Evolutionary conservation across 2,797 vertebrate species (phyloP).

Genomic region (Artibeus jamaicensis): DNA sequence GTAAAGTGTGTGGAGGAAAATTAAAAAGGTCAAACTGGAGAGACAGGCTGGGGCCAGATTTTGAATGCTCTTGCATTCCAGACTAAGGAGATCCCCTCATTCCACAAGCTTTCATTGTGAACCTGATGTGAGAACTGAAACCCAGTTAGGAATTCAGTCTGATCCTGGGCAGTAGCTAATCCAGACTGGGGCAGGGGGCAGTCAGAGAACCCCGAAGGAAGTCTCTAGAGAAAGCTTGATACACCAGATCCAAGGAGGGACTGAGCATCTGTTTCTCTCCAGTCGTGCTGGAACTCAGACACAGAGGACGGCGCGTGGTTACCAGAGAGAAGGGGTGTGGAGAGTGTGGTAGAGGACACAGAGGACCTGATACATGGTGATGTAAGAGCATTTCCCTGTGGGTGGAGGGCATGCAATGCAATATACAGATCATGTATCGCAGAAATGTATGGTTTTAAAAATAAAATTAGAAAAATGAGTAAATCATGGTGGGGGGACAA

Average conservation of each 20-base stretch:
- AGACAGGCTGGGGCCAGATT: background rate
- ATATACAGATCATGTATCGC: background rate
- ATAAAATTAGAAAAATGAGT: background rate
- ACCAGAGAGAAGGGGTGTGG: background rate
- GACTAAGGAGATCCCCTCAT: background rate
- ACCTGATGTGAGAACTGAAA: background rate
- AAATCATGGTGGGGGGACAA: background rate
- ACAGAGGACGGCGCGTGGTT: background rate
- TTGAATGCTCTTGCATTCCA: background rate
- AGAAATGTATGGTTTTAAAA: background rate
- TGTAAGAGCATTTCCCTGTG: background rate
- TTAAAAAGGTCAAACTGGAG: background rate
- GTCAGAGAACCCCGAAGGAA: background rate
- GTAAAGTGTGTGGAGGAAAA: background rate
- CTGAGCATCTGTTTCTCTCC: background rate
- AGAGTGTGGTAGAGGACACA: background rate
- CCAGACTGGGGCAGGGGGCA: background rate
- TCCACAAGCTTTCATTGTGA: background rate
- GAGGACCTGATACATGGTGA: background rate
- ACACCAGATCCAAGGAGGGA: background rate
- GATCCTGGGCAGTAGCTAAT: background rate
- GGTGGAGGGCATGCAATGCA: background rate
- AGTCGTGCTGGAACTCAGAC: background rate
- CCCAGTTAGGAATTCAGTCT: background rate
- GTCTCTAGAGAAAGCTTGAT: background rate